Conservation (phyloP, 53 echinoderm and acorn worm genomes). For the Echinometra lucunter region DNA sequence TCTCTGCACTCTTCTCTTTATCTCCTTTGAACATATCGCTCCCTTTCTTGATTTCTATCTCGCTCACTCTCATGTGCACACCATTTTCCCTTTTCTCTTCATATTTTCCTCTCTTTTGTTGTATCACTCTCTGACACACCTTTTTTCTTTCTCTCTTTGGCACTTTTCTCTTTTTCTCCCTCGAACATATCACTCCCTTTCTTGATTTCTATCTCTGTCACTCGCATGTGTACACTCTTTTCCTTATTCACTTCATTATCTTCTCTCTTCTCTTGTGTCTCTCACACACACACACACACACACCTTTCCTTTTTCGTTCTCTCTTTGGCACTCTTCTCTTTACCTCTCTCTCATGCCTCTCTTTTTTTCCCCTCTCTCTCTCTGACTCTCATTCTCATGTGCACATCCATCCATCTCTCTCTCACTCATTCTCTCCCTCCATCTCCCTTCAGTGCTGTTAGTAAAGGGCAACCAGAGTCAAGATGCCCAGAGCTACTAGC, state of each 20-base stretch:
- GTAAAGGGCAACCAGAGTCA: constrained; percentile 98
- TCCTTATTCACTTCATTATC: too few species aligned
- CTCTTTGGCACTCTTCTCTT: neutral
- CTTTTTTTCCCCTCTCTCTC: neutral
- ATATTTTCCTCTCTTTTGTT: neutral
- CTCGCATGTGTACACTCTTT: neutral
- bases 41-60: neutral
- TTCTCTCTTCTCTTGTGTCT: neutral
- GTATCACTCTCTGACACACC: too few species aligned
- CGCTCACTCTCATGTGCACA: neutral
- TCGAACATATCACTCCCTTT: neutral
- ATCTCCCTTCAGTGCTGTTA: constrained; percentile 78
- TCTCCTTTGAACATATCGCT: neutral
- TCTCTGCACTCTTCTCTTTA: neutral
- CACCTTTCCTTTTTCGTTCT: neutral
- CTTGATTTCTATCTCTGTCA: neutral
- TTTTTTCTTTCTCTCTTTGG: neutral
- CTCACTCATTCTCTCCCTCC: constrained; percentile 24
- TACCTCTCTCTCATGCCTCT: neutral
- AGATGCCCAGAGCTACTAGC: constrained; percentile 98
- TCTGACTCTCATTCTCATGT: too few species aligned
- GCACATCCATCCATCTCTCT: neutral
- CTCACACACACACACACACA: neutral
- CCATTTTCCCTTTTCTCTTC: neutral
- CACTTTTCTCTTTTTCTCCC: neutral